A percentile compares a stretch with the other conserved stretches of the same genome.
Evolutionary conservation across 2,888 invertebrate species (phyloP).

Genomic region (Lasioglossum leucozonium): DNA sequence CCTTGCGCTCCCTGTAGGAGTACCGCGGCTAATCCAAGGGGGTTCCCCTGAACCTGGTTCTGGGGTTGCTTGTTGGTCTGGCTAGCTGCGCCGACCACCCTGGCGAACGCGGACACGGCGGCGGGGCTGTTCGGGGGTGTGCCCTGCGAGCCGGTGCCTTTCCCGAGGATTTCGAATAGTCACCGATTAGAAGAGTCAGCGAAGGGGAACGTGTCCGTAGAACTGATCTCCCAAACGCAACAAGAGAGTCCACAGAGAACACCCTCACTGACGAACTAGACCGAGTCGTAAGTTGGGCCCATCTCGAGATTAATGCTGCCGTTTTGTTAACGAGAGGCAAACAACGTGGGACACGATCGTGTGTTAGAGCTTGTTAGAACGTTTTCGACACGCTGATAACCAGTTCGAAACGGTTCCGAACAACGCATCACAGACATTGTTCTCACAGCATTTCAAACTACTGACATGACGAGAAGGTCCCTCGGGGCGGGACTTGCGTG

Average conservation of each 20-base stretch:
- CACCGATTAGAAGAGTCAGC: slow-evolving; percentile 48
- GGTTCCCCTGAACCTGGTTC: slow-evolving; percentile 74
- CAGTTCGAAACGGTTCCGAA: not conserved
- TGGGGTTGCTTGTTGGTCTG: slow-evolving; percentile 63
- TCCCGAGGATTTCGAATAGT: slow-evolving; percentile 60
- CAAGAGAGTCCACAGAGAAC: slow-evolving; percentile 39
- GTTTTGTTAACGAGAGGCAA: not conserved
- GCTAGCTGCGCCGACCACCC: slow-evolving; percentile 78
- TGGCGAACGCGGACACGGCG: slow-evolving; percentile 80
- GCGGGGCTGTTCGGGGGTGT: slow-evolving; percentile 82
- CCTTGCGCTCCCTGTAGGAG: slow-evolving; percentile 85
- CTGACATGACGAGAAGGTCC: too few relatives aligned
- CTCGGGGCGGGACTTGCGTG: too few relatives aligned
- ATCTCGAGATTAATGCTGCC: slow-evolving; percentile 34
- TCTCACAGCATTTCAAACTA: too few relatives aligned
- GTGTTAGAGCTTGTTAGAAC: not conserved
- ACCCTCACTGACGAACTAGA: slow-evolving; percentile 40
- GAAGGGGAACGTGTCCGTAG: not conserved
- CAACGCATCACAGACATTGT: too few relatives aligned
- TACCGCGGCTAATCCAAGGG: slow-evolving; percentile 83
- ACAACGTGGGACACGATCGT: not conserved
- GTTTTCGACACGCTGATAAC: not conserved
- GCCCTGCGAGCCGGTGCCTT: slow-evolving; percentile 80
- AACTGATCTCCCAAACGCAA: slow-evolving; percentile 19
- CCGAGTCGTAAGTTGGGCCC: slow-evolving; percentile 53